phyloP scores from a whole-genome alignment of 2,113 vertebrate species.

The Oreochromis niloticus region DNA sequence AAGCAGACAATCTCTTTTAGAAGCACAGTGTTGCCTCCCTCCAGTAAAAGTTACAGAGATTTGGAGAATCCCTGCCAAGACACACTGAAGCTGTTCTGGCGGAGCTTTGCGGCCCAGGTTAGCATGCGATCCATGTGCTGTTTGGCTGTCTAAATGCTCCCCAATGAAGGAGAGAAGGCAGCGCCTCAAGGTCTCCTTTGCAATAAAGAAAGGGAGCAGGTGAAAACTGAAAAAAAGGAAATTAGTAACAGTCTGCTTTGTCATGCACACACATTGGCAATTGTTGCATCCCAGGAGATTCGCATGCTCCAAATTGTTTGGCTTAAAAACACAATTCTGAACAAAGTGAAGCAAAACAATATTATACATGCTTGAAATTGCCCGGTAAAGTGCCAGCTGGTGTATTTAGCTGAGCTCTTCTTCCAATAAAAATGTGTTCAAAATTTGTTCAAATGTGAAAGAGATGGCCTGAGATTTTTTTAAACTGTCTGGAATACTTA shows the following conservation, averaged over 20 bases:
- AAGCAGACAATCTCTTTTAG: not conserved
- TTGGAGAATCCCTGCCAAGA: not conserved
- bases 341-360: slow-evolving; percentile 18
- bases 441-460: not conserved
- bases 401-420: not conserved
- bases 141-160: slow-evolving; percentile 15
- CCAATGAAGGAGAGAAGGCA: not conserved
- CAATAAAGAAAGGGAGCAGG: slow-evolving; percentile 12
- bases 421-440: not conserved
- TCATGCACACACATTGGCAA: not conserved
- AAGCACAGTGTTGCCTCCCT: not conserved
- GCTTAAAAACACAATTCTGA: slow-evolving; percentile 9
- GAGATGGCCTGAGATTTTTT: not conserved
- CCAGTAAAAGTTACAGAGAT: not conserved
- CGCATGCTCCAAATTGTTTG: slow-evolving; percentile 5
- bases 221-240: slow-evolving; percentile 13
- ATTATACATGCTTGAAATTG: not conserved
- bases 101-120: not conserved
- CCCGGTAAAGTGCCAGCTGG: not conserved
- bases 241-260: slow-evolving; percentile 16
- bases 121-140: slow-evolving; percentile 24
- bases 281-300: not conserved
- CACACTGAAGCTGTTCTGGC: not conserved
- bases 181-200: slow-evolving; percentile 21
- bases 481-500: not conserved